Percentiles rank a stretch among this genome's conserved stretches.
phyloP scores from a whole-genome alignment of 2,113 vertebrate species.

The Marmota flaviventris region DNA sequence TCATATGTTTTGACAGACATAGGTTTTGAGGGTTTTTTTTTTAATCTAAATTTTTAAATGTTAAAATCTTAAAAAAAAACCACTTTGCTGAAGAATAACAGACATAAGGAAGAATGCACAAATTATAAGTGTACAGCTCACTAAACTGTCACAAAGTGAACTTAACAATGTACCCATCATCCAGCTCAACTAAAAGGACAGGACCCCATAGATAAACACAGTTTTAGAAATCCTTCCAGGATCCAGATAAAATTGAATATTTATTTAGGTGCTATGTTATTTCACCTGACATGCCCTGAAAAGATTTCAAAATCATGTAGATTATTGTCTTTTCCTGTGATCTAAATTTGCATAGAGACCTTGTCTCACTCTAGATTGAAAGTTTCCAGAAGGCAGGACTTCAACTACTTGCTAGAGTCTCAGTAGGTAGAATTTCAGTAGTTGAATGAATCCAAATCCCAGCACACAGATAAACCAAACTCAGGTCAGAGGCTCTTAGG shows the following conservation, averaged over 20 bases:
- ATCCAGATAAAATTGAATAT: background rate
- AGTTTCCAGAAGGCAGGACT: background rate
- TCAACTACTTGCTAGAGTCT: background rate
- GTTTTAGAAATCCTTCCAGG: background rate
- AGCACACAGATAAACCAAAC: background rate
- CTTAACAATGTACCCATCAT: background rate
- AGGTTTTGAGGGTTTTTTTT: background rate
- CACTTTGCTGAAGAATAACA: background rate
- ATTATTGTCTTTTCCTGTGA: background rate
- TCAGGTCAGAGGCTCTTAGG: background rate
- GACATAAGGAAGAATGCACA: background rate
- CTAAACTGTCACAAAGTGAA: background rate
- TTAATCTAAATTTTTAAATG: background rate
- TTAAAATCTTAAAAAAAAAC: background rate
- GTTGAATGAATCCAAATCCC: background rate
- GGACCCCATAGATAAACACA: background rate
- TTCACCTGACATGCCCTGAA: background rate
- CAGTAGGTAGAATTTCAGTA: background rate
- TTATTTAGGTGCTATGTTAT: background rate
- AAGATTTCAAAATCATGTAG: background rate
- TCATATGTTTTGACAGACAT: background rate
- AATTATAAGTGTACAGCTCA: background rate
- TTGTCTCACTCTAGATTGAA: background rate
- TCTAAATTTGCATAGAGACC: background rate
- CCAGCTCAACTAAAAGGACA: background rate